These are phyloP conservation scores for Chloroceryle aenea DNA, from an alignment of 2,113 vertebrate species.

Conservation along the genomic window DNA sequence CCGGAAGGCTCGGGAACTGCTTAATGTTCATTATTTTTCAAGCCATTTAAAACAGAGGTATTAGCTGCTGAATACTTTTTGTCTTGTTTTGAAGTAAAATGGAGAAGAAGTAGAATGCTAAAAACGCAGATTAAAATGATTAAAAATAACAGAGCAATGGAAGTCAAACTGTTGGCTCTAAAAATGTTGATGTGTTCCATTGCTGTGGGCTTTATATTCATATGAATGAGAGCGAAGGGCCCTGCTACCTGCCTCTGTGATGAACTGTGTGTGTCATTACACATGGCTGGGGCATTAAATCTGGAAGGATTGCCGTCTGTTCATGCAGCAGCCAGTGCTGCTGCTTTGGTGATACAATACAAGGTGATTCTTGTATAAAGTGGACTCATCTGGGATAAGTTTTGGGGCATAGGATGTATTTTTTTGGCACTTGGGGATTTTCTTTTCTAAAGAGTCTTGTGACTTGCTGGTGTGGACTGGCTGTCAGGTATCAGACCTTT, in stretches of 20 bases:
- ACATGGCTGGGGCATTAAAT: constrained; percentile 54
- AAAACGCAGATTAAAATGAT: constrained; percentile 44
- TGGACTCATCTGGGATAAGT: not conserved
- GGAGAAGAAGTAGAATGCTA: not conserved
- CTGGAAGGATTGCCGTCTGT: constrained; percentile 18
- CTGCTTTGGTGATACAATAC: not conserved
- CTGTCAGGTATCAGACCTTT: not conserved
- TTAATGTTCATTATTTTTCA: constrained; percentile 51
- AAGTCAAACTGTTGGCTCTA: constrained; percentile 56
- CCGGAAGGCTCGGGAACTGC: not conserved
- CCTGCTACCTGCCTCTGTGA: constrained; percentile 58
- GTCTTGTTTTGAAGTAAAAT: constrained; percentile 42
- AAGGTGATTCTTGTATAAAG: not conserved
- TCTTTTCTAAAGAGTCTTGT: not conserved
- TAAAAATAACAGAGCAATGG: constrained; percentile 55
- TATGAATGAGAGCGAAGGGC: constrained; percentile 45
- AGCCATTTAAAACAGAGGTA: constrained; percentile 42
- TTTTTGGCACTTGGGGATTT: not conserved
- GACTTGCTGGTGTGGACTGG: not conserved
- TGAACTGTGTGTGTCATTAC: constrained; percentile 57
- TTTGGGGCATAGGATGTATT: not conserved
- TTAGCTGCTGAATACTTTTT: constrained; percentile 36
- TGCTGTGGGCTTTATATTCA: constrained; percentile 60
- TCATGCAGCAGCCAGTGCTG: not conserved
- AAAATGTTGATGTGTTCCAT: constrained; percentile 37